phyloP scores from a whole-genome alignment of 2,797 vertebrate genomes.

The Mustela erminea region DNA sequence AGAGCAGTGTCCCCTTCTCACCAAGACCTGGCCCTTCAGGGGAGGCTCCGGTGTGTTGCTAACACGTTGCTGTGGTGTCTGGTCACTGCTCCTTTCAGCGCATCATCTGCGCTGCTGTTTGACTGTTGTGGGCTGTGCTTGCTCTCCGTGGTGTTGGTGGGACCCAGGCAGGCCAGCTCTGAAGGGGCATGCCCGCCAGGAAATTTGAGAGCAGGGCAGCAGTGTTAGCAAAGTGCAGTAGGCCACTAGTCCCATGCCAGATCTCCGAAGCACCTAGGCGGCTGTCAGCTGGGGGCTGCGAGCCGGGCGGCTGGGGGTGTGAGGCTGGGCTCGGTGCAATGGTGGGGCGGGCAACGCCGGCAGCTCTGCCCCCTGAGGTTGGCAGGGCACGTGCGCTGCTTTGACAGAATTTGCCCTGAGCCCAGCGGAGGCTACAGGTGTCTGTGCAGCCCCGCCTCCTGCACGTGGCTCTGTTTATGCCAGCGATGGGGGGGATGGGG shows the following conservation, averaged over 20 bases:
- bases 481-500: no score
- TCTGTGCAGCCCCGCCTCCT: not conserved
- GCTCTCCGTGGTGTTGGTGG: not conserved
- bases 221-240: not conserved
- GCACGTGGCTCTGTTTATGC: not conserved
- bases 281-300: not conserved
- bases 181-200: not conserved
- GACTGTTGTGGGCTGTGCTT: not conserved
- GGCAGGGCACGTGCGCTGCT: not conserved
- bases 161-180: not conserved
- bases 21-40: not conserved
- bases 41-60: not conserved
- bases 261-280: not conserved
- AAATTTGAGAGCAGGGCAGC: not conserved
- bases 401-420: not conserved
- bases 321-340: not conserved
- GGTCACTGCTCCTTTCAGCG: not conserved
- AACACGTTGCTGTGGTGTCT: not conserved
- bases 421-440: not conserved
- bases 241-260: not conserved
- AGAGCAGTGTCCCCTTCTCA: not conserved
- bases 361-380: no score
- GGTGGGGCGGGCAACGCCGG: no score
- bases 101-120: not conserved
- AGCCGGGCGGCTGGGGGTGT: not conserved